Conservation (phyloP, 2,113 vertebrate genomes). For the Tringa solitaria region DNA sequence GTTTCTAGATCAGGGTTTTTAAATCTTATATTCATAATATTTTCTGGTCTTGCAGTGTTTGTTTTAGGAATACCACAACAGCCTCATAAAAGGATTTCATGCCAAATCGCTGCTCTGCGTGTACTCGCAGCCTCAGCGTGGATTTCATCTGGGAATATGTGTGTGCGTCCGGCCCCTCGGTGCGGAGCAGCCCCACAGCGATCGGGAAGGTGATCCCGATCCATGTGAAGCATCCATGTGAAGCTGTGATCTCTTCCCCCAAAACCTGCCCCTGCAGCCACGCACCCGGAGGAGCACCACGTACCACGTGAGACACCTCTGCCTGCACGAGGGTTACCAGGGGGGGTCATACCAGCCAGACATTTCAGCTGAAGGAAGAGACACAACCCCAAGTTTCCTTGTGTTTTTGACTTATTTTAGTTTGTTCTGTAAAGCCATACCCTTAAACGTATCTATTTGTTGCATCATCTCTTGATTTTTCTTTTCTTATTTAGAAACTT, state of each 20-base stretch:
- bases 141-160: neutral
- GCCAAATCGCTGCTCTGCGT: neutral
- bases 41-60: slow-evolving; percentile 6
- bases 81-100: neutral
- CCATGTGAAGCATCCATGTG: neutral
- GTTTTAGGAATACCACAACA: slow-evolving; percentile 24
- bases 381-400: neutral
- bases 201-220: neutral
- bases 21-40: neutral
- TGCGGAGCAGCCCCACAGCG: neutral
- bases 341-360: neutral
- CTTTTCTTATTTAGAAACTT: neutral
- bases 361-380: neutral
- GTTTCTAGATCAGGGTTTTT: neutral
- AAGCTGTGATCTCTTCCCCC: neutral
- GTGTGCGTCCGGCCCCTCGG: neutral
- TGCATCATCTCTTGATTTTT: neutral
- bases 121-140: neutral
- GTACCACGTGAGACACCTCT: neutral
- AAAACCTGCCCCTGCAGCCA: neutral
- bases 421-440: neutral
- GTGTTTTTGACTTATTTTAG: neutral
- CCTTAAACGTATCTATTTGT: neutral
- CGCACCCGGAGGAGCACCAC: neutral
- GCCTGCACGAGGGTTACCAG: neutral